These are phyloP conservation scores for Phasia obesa DNA, from an alignment of 2,888 invertebrate species.

Conservation along the genomic window DNA sequence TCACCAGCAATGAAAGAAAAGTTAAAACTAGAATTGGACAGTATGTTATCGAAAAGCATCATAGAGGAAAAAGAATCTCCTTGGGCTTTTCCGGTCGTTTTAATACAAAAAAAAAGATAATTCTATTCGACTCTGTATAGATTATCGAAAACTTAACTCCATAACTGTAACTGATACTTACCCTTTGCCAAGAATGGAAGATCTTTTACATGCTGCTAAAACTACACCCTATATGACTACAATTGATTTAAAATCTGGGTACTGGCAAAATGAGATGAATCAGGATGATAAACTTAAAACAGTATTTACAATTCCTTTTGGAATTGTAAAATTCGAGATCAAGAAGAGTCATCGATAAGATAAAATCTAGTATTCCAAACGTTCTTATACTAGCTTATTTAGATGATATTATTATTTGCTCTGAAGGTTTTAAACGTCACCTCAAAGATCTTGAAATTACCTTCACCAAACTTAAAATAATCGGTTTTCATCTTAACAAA, in stretches of 20 bases:
- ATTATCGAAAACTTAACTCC: conserved; percentile 75
- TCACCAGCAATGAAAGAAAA: conserved; percentile 70
- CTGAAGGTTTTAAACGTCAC: background rate
- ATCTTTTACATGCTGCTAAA: conserved; percentile 74
- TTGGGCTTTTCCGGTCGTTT: conserved; percentile 65
- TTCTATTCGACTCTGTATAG: conserved; percentile 74
- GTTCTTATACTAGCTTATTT: background rate
- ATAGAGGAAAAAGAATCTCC: conserved; percentile 67
- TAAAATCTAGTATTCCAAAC: conserved; percentile 72
- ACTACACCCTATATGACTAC: conserved; percentile 75
- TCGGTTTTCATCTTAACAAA: conserved; percentile 73
- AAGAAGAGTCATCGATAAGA: conserved; percentile 72
- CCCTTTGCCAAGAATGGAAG: conserved; percentile 80
- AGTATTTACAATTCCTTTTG: no score
- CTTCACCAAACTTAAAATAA: conserved; percentile 61
- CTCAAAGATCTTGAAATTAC: conserved; percentile 67
- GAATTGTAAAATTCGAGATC: conserved; percentile 76
- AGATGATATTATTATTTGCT: conserved; percentile 37
- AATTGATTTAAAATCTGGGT: conserved; percentile 78
- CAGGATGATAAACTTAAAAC: no score
- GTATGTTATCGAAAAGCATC: conserved; percentile 57
- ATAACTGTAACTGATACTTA: conserved; percentile 75
- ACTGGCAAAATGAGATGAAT: conserved; percentile 78
- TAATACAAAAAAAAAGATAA: conserved; percentile 78
- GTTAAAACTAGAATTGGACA: conserved; percentile 29